phyloP scores from a whole-genome alignment of 2,113 vertebrate genomes.

The Hystrix brachyura region DNA sequence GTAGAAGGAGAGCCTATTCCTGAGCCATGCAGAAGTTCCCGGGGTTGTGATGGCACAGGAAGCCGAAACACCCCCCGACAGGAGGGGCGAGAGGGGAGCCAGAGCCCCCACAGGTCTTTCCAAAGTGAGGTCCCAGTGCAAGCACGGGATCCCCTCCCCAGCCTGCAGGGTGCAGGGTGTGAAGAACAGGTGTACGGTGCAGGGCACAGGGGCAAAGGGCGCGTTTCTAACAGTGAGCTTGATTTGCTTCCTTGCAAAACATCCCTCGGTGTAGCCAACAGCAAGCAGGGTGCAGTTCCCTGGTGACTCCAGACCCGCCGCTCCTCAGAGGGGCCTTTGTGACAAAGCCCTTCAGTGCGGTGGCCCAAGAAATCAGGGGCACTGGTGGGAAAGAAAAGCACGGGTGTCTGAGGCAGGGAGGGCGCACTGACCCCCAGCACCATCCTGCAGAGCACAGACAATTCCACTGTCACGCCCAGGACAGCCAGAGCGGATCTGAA shows the following conservation, averaged over 20 bases:
- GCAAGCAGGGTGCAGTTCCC: not conserved
- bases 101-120: not conserved
- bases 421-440: not conserved
- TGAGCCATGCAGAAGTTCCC: not conserved
- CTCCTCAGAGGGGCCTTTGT: accelerated
- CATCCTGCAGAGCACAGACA: not conserved
- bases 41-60: too few species aligned
- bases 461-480: not conserved
- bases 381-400: not conserved
- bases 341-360: not conserved
- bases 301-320: too few species aligned
- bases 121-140: not conserved
- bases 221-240: not conserved
- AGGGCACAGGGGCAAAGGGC: not conserved
- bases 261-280: not conserved
- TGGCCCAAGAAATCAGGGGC: accelerated
- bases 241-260: not conserved
- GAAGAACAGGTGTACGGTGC: not conserved
- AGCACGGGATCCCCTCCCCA: accelerated
- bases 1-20: not conserved
- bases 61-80: not conserved
- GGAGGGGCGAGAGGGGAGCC: not conserved
- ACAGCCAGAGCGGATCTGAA: not conserved
- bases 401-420: not conserved
- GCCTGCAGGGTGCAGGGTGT: not conserved